Percentiles rank a stretch among this genome's conserved stretches.
Evolutionary conservation across 2,113 vertebrate genomes (phyloP).

Genomic region (Heloderma charlesbogerti): DNA sequence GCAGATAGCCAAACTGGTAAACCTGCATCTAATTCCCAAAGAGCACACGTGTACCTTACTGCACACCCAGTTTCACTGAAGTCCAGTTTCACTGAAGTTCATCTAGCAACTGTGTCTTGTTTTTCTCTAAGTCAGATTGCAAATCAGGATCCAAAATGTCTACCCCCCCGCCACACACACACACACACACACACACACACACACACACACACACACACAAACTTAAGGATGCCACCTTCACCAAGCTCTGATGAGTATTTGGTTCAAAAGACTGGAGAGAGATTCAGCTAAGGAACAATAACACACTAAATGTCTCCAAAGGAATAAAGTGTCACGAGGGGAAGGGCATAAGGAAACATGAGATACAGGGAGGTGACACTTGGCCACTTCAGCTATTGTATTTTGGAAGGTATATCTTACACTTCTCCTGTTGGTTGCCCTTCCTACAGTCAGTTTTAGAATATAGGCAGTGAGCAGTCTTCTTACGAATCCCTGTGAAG

Average conservation of each 20-base stretch:
- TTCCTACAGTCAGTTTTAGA: not conserved
- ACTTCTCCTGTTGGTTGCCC: not conserved
- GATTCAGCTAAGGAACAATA: not conserved
- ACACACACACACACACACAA: too few species aligned
- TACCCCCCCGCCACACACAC: too few species aligned
- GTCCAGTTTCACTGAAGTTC: too few species aligned
- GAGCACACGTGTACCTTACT: not conserved
- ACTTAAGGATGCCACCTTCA: not conserved
- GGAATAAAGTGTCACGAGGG: not conserved
- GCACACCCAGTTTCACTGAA: not conserved
- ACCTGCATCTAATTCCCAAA: not conserved
- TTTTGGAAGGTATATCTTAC: not conserved
- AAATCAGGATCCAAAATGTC: not conserved
- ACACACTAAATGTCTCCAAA: not conserved
- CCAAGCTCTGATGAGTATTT: too few species aligned
- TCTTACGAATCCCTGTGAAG: not conserved
- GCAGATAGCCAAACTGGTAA: too few species aligned
- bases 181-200: too few species aligned
- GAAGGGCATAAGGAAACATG: not conserved
- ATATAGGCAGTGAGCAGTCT: not conserved
- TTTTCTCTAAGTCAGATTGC: not conserved
- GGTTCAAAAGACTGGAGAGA: not conserved
- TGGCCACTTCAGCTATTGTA: not conserved
- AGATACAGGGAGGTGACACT: not conserved
- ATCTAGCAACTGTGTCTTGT: not conserved